Base-by-base conservation (phyloP, 2,888 invertebrate species). In the Boloria euphrosyne region DNA sequence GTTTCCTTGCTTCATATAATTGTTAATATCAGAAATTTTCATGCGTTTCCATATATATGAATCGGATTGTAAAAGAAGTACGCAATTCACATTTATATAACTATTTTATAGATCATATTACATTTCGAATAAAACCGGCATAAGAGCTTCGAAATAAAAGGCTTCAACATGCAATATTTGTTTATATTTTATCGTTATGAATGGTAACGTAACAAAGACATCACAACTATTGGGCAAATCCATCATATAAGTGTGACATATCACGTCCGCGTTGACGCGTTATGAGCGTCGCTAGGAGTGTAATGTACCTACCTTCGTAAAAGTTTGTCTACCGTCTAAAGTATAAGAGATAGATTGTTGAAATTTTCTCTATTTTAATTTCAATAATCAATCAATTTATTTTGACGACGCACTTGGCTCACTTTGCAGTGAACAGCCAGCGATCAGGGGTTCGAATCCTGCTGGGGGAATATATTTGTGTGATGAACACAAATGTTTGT, bases 221-320 rank as follows among this genome's bases (percentile, higher is more conserved):
- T 68, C 49, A 60, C 63, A 68, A 77, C 82, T 81, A 85, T 86
- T 78, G 79, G 77, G 71, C 75, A 88, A 86, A 87, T 87, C 84
- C 83, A 87, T 88, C 84, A 86, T 79, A 82, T 80, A 82, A 83
- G 85, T 83, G 84, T 79, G 85, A 82, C 84, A 81, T 82, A 83
- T 86, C 87, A 88, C 88, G 87, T 87, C 82, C 83, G 76, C 81
- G 77, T 74, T 77, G 78, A 79, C 80, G 80, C 79, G 81, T 74
- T 72, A 38, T 38, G 76, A 79, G 77, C 76, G 59, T 78, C 74
- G 76, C 80, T 71, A 78, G 79, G 80, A 78, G 80, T 79, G 87
- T 88, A 87, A 87, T 85, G 89, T 78, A 80, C 80, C 81, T 80
- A 78, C 79, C 78, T 80, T 78, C 84, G 82, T 85, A 85, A 86